Evolutionary conservation across 2,888 invertebrate species (phyloP).

Genomic region (Amphipoea lucens): DNA sequence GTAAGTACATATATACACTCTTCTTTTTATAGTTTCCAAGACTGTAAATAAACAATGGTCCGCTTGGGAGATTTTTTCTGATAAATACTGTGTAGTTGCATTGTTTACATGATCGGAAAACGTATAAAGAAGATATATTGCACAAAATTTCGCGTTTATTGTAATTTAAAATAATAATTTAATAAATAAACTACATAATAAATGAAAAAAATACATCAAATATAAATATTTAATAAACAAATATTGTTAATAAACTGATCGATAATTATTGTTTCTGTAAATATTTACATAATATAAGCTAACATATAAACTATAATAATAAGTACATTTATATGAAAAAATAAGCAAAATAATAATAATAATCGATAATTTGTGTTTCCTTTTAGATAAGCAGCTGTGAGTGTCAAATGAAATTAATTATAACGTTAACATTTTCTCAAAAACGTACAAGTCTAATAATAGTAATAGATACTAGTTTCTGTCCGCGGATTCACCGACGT

Average conservation of each 20-base stretch:
- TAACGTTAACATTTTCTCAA: neutral
- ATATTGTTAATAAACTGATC: neutral
- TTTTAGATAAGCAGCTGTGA: slow-evolving; percentile 12
- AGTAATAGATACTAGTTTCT: neutral
- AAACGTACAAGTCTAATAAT: neutral
- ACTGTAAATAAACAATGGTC: neutral
- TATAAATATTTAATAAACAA: neutral
- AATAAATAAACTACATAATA: neutral
- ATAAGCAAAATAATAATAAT: too few species aligned
- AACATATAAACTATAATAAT: too few species aligned
- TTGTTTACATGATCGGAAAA: slow-evolving; percentile 22
- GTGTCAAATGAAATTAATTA: neutral
- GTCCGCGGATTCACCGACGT: too few species aligned
- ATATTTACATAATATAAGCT: too few species aligned
- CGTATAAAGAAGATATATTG: slow-evolving; percentile 1
- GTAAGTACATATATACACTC: slow-evolving; percentile 62
- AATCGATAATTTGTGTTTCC: neutral
- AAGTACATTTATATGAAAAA: too few species aligned
- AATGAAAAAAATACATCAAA: neutral
- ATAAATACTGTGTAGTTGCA: neutral
- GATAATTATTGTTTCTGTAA: neutral
- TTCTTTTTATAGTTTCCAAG: slow-evolving; percentile 37
- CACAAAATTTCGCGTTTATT: neutral
- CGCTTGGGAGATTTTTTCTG: neutral
- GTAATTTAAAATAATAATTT: neutral